Percentiles rank a stretch among this genome's conserved stretches.
Conservation (phyloP, 2,888 invertebrate species). For the Caenorhabditis virilis region DNA sequence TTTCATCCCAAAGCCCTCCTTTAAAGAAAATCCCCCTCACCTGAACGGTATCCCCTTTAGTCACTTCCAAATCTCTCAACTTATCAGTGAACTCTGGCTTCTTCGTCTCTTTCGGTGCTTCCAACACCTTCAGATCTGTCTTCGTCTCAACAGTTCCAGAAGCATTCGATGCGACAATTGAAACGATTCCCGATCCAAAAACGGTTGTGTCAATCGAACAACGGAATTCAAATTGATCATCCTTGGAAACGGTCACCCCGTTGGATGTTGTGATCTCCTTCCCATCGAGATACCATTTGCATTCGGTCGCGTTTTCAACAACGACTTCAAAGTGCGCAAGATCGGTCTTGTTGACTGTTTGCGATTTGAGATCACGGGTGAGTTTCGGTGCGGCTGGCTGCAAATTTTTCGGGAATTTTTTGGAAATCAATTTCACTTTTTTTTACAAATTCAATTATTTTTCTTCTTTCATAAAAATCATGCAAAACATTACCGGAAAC, state of each 20-base stretch:
- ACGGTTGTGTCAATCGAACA: constrained; percentile 47
- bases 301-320: constrained; percentile 55
- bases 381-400: constrained; percentile 41
- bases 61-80: constrained; percentile 81
- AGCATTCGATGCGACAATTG: constrained; percentile 34
- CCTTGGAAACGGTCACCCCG: constrained; percentile 49
- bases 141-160: constrained; percentile 45
- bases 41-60: constrained; percentile 59
- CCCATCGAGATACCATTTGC: constrained; percentile 53
- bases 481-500: neutral
- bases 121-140: constrained; percentile 48
- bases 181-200: constrained; percentile 39
- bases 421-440: neutral
- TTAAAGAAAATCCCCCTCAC: too few relatives aligned
- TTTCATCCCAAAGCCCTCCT: too few relatives aligned
- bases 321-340: constrained; percentile 57
- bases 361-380: constrained; percentile 44
- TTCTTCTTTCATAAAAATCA: neutral
- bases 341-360: constrained; percentile 77
- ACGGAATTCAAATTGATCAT: constrained; percentile 58
- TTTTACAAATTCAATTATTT: neutral
- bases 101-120: constrained; percentile 66
- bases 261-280: constrained; percentile 25
- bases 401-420: neutral
- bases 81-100: constrained; percentile 83